A percentile compares a stretch with the other conserved stretches of the same genome.
Conservation (phyloP, 2,113 vertebrate genomes). For the Oncorhynchus tshawytscha region DNA sequence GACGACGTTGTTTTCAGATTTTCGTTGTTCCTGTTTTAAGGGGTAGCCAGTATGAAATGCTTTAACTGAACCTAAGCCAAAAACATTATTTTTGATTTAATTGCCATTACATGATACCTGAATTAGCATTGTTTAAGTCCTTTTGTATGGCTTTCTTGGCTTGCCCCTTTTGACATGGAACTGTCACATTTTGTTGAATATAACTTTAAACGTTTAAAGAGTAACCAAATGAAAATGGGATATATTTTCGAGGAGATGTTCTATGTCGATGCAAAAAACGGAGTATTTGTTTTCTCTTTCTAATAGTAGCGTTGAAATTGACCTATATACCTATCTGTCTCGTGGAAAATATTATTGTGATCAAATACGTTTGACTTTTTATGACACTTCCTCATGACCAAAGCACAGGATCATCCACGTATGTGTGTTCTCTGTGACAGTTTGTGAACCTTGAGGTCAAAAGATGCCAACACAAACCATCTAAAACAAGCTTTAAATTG, state of each 20-base stretch:
- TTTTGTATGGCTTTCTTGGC: conserved; percentile 16
- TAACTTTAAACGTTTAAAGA: conserved; percentile 41
- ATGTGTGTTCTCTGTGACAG: conserved; percentile 27
- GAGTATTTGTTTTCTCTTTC: conserved; percentile 17
- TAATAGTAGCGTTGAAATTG: conserved; percentile 58
- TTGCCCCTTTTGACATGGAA: conserved; percentile 26
- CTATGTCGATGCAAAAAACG: conserved; percentile 34
- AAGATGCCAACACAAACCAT: conserved; percentile 17
- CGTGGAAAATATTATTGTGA: conserved; percentile 42
- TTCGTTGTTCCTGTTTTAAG: conserved; percentile 42
- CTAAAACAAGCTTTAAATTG: conserved; percentile 26
- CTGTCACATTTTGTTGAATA: conserved; percentile 31
- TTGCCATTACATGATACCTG: not conserved
- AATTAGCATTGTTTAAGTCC: not conserved
- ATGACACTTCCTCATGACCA: conserved; percentile 28
- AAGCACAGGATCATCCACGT: conserved; percentile 36
- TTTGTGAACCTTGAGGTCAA: conserved; percentile 41
- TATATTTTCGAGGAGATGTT: conserved; percentile 61
- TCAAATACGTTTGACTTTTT: conserved; percentile 54
- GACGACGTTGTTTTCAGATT: conserved; percentile 14
- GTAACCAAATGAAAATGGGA: conserved; percentile 60
- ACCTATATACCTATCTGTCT: conserved; percentile 55
- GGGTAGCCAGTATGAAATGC: conserved; percentile 21
- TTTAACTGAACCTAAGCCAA: conserved; percentile 46
- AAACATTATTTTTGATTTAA: conserved; percentile 38